A percentile compares a stretch with the other conserved stretches of the same genome.
Conservation (phyloP, 2,113 vertebrate genomes). For the Odocoileus hemionus region DNA sequence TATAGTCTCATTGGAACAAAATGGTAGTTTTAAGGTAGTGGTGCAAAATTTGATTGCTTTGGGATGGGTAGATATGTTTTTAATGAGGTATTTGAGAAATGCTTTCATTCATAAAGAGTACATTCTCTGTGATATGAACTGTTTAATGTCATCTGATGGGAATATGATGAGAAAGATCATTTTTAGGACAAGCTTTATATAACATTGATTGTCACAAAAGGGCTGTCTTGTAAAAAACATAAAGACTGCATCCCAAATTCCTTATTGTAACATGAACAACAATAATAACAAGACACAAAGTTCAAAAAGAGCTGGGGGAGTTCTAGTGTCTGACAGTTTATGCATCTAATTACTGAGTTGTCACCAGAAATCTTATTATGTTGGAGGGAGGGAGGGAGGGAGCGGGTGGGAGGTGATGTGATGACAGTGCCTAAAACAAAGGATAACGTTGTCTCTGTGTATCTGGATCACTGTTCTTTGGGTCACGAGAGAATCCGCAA, state of each 20-base stretch:
- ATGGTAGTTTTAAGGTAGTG: not conserved
- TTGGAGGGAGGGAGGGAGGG: not conserved
- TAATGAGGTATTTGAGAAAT: not conserved
- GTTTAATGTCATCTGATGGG: conserved; percentile 16
- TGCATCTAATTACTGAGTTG: conserved; percentile 78
- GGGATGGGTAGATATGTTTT: not conserved
- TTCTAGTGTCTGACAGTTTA: conserved; percentile 69
- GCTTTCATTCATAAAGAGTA: not conserved
- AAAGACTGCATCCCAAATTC: not conserved
- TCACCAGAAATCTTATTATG: conserved; percentile 63
- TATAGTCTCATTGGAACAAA: not conserved
- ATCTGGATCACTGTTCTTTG: conserved; percentile 68
- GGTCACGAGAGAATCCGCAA: conserved; percentile 26
- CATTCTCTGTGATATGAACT: not conserved
- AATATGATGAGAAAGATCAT: not conserved
- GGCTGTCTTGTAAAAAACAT: not conserved
- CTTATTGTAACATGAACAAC: not conserved
- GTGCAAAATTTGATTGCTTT: not conserved
- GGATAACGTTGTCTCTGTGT: conserved; percentile 69
- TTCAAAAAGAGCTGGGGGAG: conserved; percentile 67
- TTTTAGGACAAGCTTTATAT: not conserved
- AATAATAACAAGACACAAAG: conserved; percentile 18
- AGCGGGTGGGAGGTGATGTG: conserved; percentile 61
- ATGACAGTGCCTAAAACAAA: conserved; percentile 77
- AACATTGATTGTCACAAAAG: conserved; percentile 9